phyloP scores from a whole-genome alignment of 53 echinoderm and acorn worm genomes.

The Hippasteria phrygiana region DNA sequence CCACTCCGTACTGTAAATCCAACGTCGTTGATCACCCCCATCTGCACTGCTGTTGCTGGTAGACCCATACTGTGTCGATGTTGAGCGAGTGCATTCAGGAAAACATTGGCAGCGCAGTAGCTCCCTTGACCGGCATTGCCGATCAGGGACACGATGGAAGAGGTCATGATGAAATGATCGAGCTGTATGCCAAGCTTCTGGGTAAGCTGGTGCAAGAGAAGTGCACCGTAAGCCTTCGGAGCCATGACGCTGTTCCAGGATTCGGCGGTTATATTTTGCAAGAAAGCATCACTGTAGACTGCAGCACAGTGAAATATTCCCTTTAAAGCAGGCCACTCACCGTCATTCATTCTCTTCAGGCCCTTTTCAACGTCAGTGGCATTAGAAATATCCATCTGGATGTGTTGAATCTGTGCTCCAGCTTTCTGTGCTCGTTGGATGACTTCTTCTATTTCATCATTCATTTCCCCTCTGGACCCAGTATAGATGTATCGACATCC shows the following conservation, averaged over 20 bases:
- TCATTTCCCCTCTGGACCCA: slow-evolving; percentile 52
- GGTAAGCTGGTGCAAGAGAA: slow-evolving; percentile 76
- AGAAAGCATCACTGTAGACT: slow-evolving; percentile 58
- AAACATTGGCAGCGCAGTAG: slow-evolving; percentile 77
- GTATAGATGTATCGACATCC: slow-evolving; percentile 68
- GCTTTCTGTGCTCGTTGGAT: slow-evolving; percentile 10
- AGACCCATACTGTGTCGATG: slow-evolving; percentile 49
- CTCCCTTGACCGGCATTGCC: slow-evolving; percentile 80
- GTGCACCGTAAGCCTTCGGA: slow-evolving; percentile 80
- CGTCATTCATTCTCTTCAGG: slow-evolving; percentile 10
- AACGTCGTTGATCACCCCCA: slow-evolving; percentile 64
- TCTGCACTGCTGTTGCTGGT: slow-evolving; percentile 68
- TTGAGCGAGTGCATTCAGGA: slow-evolving; percentile 60
- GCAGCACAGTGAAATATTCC: slow-evolving; percentile 82
- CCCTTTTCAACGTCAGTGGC: slow-evolving; percentile 28
- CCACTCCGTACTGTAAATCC: slow-evolving; percentile 76
- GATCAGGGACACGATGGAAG: slow-evolving; percentile 69
- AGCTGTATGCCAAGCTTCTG: slow-evolving; percentile 55
- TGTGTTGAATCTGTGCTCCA: slow-evolving; percentile 40
- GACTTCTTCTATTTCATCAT: slow-evolving; percentile 10
- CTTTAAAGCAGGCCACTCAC: slow-evolving; percentile 33
- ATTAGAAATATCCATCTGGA: slow-evolving; percentile 63
- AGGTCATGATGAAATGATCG: slow-evolving; percentile 66
- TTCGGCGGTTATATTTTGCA: slow-evolving; percentile 53
- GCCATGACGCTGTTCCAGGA: slow-evolving; percentile 71